Evolutionary conservation across 2,113 vertebrate species (phyloP), one percentile per base, ranked within the genome.

Genomic region (Callithrix jacchus): DNA sequence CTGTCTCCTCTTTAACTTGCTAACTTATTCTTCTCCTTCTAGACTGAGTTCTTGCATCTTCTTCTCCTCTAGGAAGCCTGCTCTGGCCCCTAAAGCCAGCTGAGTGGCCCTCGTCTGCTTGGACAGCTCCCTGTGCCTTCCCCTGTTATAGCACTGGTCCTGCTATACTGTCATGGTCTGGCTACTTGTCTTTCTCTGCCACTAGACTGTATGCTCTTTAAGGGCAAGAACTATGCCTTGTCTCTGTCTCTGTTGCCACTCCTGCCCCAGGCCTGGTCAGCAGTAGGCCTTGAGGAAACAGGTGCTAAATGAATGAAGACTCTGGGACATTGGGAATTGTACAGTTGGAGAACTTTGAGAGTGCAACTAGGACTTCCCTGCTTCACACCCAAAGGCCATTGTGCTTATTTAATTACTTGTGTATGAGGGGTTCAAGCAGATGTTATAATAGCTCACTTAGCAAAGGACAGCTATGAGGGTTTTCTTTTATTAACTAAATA

Each of bases 401-500:
- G 47, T 94, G 94, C 82, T 97, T 96, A 97, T 91, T 97, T 97
- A 97, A 97, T 97, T 97, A 96, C 85, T 93, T 95, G 93, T 90
- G 80, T 89, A 77, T n/a, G 30, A 7, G 49, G 47, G 37, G 2
- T 82, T 97, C 93, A 96, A 96, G 87, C 96, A 97, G 97, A 98
- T 98, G 97, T 97, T 97, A 84, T 89, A 97, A 97, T 89, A 94
- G 93, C 91, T 97, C 96, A 95, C 73, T 98, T 98, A 98, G 89
- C 89, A 97, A 97, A 96, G 94, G 94, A 97, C 91, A 97, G 68
- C 89, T 79, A 96, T 96, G 94, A 96, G 89, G 47, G 83, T 95
- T 98, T 97, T 94, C 97, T 96, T 97, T 97, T 96, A 97, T 97
- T 93, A 98, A 97, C 95, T 97, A 96, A 97, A 97, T 91, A 94